Evolutionary conservation across 2,888 invertebrate species (phyloP), one percentile per base, ranked within the genome.

Genomic region (Habrosyne pyritoides): DNA sequence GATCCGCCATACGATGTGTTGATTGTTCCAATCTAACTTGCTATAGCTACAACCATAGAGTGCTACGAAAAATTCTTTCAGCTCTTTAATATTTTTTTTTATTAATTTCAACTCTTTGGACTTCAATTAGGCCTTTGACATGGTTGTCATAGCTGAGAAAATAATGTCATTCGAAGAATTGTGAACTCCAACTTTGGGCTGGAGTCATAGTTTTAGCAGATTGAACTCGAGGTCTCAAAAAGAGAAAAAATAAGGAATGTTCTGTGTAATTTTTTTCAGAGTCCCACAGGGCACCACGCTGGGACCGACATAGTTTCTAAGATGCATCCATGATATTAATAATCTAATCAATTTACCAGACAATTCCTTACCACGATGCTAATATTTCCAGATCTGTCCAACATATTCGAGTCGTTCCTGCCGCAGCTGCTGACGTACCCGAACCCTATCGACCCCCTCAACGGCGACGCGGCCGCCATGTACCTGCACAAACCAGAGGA

Each of bases 401-500:
- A 99, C 93, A 99, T 99, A 79, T 99, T 99, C 93, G 99, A 99
- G 93, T 99, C 99, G 77, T 99, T 99, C 94, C 95, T 99, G 91
- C 99, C 99, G 61, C 99, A 99, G 93, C 94, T 99, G 87, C 94
- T 99, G 86, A 99, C 99, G 75, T 99, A 99, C 94, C 99, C 99
- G 51, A 99, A 99, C 94, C 99, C 99, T 55, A 98, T 99, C 77
- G 99, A 99, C 93, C 99, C 99, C 30, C 93, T 99, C 67, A 99
- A 99, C 93, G 99, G 99, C 48, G 99, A 99, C 93, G 99, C 99
- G 61, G 99, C 99, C 71, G 98, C 99, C 63, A 97, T 99, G 96
- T 99, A 99, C 93, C 96, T 99, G 81, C 99, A 99, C 93, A 99
- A 99, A 92, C 99, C 99, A 54, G 99, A 99, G 89, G 99, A 99